Conservation (phyloP, 2,888 invertebrate genomes). For the Lycaena phlaeas region DNA sequence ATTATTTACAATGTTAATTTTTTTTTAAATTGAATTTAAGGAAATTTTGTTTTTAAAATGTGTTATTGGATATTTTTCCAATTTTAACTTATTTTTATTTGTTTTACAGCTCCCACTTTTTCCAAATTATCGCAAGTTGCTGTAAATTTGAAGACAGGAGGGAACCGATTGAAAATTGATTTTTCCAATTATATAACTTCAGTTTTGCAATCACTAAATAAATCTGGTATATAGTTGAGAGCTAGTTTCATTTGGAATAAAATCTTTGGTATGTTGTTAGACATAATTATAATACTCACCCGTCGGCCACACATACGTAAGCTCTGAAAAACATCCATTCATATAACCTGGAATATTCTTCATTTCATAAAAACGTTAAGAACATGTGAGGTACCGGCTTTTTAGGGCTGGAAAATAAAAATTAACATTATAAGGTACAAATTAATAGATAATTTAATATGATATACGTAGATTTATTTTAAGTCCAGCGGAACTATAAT, state of each 20-base stretch:
- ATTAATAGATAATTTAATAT: constrained; percentile 30
- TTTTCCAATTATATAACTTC: constrained; percentile 64
- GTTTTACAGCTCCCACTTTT: constrained; percentile 71
- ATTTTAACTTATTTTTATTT: too few species aligned
- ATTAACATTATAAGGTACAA: constrained; percentile 19
- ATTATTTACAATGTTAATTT: too few species aligned
- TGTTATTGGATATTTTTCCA: too few species aligned
- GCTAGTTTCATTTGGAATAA: constrained; percentile 13
- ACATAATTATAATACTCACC: constrained; percentile 24
- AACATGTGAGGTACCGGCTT: not conserved
- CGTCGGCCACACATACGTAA: constrained; percentile 18
- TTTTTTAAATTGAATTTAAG: too few species aligned
- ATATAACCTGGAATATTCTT: constrained; percentile 16
- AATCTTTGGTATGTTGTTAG: not conserved
- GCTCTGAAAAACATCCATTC: constrained; percentile 40
- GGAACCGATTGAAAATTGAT: constrained; percentile 72
- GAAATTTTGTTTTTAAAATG: too few species aligned
- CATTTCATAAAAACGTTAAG: constrained; percentile 10
- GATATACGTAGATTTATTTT: constrained; percentile 56
- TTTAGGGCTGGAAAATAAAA: constrained; percentile 12
- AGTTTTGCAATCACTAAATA: constrained; percentile 49
- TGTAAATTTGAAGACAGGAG: constrained; percentile 72
- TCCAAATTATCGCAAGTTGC: constrained; percentile 73
- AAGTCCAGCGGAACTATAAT: constrained; percentile 34
- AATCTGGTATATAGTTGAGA: constrained; percentile 9